Percentiles rank a stretch among this genome's conserved stretches.
Conservation (phyloP, 2,888 invertebrate genomes). For the Leucozona laternaria region DNA sequence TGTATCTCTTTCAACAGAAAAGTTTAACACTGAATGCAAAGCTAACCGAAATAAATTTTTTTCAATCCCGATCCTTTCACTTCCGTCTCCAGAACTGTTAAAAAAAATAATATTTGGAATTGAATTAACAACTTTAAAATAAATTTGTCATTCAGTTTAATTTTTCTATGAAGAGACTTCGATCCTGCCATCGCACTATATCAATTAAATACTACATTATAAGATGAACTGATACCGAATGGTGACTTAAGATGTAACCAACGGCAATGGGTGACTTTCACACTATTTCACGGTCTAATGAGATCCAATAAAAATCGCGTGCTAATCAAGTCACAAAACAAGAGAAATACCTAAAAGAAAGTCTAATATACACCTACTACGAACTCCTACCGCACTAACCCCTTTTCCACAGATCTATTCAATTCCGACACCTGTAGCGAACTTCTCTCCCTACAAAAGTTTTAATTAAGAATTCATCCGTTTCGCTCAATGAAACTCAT, state of each 20-base stretch:
- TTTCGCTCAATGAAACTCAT: slow-evolving; percentile 66
- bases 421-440: background rate
- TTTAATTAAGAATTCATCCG: slow-evolving; percentile 46
- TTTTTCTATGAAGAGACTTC: background rate
- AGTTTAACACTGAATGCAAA: no score
- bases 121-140: no score
- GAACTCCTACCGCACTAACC: slow-evolving; percentile 47
- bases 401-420: slow-evolving; percentile 26
- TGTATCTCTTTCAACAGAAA: no score
- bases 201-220: background rate
- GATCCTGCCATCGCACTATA: background rate
- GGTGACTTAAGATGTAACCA: background rate
- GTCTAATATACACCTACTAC: slow-evolving; percentile 58
- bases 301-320: slow-evolving; percentile 33
- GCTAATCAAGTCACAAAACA: slow-evolving; percentile 50
- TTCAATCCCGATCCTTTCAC: no score
- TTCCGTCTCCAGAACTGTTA: no score
- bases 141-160: no score
- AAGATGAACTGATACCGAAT: background rate
- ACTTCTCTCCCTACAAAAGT: background rate
- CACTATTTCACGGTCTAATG: slow-evolving; percentile 25
- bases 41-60: no score
- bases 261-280: slow-evolving; percentile 15
- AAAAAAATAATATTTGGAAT: no score
- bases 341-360: slow-evolving; percentile 58